Conservation (phyloP, 2,888 invertebrate genomes). For the Notodonta dromedarius region DNA sequence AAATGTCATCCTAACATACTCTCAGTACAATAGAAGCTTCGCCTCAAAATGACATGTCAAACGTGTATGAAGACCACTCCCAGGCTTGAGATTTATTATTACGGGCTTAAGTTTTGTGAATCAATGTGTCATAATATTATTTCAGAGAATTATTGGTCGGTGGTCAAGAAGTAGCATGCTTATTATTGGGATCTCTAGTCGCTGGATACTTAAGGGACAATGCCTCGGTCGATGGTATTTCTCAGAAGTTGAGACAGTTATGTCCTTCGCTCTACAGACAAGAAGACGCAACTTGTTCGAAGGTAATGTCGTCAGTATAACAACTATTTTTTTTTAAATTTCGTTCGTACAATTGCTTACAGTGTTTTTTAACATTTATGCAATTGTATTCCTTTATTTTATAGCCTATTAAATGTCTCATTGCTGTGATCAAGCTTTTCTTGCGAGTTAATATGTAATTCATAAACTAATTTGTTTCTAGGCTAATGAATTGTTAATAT, state of each 20-base stretch:
- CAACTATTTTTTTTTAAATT: no score
- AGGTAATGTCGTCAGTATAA: slow-evolving; percentile 82
- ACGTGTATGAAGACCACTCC: no score
- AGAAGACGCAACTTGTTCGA: slow-evolving; percentile 98
- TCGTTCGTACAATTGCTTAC: no score
- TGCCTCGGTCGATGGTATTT: slow-evolving; percentile 97
- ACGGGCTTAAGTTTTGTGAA: no score
- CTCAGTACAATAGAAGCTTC: no score
- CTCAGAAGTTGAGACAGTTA: slow-evolving; percentile 92
- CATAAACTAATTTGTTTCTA: slow-evolving; percentile 57
- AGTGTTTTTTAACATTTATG: no score
- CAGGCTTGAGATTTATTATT: no score
- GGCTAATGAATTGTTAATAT: slow-evolving; percentile 95
- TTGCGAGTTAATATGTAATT: neutral
- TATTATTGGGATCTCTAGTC: slow-evolving; percentile 93
- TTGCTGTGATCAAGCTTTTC: no score
- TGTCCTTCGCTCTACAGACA: slow-evolving; percentile 97
- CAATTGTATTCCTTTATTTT: no score
- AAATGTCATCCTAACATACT: no score
- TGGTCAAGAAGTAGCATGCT: slow-evolving; percentile 86
- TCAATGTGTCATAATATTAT: slow-evolving; percentile 5
- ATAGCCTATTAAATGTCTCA: no score
- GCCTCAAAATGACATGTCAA: no score
- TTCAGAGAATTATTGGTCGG: slow-evolving; percentile 89
- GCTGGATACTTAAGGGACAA: slow-evolving; percentile 97